Percentiles rank a stretch among this genome's conserved stretches.
Conservation (phyloP, 1,140 invertebrate species). For the Zaprionus nigranus region DNA sequence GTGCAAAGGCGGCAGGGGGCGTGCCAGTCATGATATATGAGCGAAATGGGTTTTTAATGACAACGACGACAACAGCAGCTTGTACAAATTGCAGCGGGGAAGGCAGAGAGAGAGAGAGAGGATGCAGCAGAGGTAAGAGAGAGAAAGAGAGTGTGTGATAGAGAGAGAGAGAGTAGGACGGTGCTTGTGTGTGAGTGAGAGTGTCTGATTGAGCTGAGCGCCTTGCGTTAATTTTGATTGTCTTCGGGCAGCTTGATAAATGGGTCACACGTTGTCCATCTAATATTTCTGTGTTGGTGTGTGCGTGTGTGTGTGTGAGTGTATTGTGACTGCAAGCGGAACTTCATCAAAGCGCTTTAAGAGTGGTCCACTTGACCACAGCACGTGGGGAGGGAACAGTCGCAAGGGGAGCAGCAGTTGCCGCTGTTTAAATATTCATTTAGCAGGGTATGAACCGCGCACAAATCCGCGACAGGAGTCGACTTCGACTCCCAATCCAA, state of each 20-base stretch:
- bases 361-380: slow-evolving; percentile 33
- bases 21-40: slow-evolving; percentile 72
- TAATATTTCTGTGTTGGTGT: slow-evolving; percentile 29
- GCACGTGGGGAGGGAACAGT: slow-evolving; percentile 15
- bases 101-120: slow-evolving; percentile 7
- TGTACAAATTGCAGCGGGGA: slow-evolving; percentile 68
- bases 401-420: slow-evolving; percentile 19
- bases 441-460: slow-evolving; percentile 45
- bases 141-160: not conserved
- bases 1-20: slow-evolving; percentile 21
- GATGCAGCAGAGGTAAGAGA: not conserved
- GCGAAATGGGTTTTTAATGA: slow-evolving; percentile 82
- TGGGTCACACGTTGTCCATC: slow-evolving; percentile 69
- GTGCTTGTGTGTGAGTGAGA: not conserved
- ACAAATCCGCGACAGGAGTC: slow-evolving; percentile 10
- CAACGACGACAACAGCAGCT: slow-evolving; percentile 82
- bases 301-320: not conserved
- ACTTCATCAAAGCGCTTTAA: slow-evolving; percentile 73
- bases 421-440: slow-evolving; percentile 74
- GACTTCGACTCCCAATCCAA: slow-evolving; percentile 3
- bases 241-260: slow-evolving; percentile 74
- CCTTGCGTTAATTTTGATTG: slow-evolving; percentile 74
- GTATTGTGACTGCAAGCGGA: slow-evolving; percentile 60
- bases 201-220: slow-evolving; percentile 65
- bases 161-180: not conserved